A percentile compares a stretch with the other conserved stretches of the same genome.
phyloP scores from a whole-genome alignment of 2,797 vertebrate species.

The Acanthis flammea region DNA sequence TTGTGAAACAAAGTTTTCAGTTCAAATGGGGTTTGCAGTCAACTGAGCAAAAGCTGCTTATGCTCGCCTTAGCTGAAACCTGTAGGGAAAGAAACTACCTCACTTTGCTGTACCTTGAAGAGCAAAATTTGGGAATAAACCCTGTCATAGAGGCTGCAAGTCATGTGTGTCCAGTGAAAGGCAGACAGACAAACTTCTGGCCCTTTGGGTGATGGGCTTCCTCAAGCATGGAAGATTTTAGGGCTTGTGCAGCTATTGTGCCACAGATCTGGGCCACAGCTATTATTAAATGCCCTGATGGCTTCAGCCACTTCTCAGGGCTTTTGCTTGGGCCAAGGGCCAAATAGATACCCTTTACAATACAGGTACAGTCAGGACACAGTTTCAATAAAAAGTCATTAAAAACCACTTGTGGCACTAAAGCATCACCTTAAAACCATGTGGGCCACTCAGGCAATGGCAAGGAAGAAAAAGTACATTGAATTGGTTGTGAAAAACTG shows the following conservation, averaged over 20 bases:
- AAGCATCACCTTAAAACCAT: not conserved
- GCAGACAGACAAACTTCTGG: not conserved
- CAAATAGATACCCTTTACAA: not conserved
- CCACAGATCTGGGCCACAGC: not conserved
- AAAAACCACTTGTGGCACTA: not conserved
- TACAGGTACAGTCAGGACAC: not conserved
- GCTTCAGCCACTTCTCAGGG: not conserved
- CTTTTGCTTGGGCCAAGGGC: not conserved
- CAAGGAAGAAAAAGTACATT: not conserved
- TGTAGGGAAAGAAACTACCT: not conserved
- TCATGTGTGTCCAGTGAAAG: accelerated
- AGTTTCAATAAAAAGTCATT: not conserved
- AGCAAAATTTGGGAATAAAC: not conserved
- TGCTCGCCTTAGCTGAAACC: not conserved
- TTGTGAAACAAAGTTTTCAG: not conserved
- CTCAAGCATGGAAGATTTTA: not conserved
- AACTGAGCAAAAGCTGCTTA: not conserved
- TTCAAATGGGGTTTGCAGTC: not conserved
- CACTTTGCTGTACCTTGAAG: not conserved
- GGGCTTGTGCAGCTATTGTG: not conserved
- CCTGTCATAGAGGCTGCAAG: not conserved
- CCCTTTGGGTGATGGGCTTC: not conserved
- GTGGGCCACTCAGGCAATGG: not conserved
- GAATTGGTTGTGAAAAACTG: not conserved
- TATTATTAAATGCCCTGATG: not conserved